A percentile compares a stretch with the other conserved stretches of the same genome.
Evolutionary conservation across 2,797 vertebrate genomes (phyloP).

Genomic region (Darevskia mixta): DNA sequence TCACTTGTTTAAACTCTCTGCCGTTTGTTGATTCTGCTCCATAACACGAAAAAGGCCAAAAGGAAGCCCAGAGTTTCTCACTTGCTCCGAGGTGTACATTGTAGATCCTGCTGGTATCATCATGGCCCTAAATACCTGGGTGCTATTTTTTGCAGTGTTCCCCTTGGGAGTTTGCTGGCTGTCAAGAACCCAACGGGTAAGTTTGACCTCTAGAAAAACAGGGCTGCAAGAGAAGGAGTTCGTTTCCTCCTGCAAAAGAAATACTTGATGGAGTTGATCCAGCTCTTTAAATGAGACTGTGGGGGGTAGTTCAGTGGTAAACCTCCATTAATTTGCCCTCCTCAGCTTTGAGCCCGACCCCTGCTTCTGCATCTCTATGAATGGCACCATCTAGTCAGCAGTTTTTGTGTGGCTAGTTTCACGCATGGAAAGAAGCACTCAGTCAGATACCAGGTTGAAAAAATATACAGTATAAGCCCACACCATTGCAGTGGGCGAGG

Average conservation of each 20-base stretch:
- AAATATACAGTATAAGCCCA: no score
- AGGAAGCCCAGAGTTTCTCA: neutral
- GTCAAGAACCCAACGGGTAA: constrained; percentile 66
- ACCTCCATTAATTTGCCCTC: neutral
- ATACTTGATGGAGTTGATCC: neutral
- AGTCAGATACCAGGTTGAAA: neutral
- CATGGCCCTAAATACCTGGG: constrained; percentile 25
- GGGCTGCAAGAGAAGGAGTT: constrained; percentile 14
- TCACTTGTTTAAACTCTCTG: constrained; percentile 30
- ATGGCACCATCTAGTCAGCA: neutral
- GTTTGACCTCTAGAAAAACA: constrained; percentile 3
- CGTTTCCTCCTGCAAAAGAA: neutral
- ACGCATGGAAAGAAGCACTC: neutral
- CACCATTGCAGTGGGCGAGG: no score
- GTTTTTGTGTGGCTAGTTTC: neutral
- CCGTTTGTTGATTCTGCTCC: constrained; percentile 48
- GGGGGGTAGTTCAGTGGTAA: neutral
- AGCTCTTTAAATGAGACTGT: neutral
- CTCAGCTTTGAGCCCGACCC: neutral
- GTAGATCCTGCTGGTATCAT: neutral
- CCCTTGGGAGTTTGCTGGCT: constrained; percentile 64
- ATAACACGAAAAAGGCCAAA: constrained; percentile 9
- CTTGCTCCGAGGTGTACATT: fast-evolving
- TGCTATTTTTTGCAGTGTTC: constrained; percentile 49
- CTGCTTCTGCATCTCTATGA: neutral